These are phyloP conservation scores for Tonatia bakeri DNA, from an alignment of 2,113 vertebrate genomes.

Conservation along the genomic window DNA sequence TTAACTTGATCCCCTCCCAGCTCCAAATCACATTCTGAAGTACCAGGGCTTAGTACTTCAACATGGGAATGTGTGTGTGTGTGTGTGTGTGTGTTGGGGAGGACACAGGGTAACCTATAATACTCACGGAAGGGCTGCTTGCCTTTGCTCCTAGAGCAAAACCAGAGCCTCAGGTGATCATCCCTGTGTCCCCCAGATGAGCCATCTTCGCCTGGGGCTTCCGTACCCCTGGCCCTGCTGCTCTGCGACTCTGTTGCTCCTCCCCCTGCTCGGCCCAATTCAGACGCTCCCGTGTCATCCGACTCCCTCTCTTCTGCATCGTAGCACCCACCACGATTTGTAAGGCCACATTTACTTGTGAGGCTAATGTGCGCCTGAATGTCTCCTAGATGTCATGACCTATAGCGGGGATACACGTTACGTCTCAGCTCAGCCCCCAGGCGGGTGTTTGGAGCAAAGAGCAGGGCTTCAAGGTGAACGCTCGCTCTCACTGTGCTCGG, in stretches of 20 bases:
- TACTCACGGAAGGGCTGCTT: not conserved
- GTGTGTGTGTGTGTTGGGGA: no score
- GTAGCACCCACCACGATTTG: rapidly evolving
- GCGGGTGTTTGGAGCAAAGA: not conserved
- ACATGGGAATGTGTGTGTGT: not conserved
- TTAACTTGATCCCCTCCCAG: not conserved
- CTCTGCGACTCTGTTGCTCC: rapidly evolving
- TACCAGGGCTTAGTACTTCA: not conserved
- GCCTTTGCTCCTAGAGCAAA: not conserved
- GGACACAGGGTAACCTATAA: not conserved
- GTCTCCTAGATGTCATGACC: not conserved
- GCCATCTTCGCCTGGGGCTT: not conserved
- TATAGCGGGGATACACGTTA: not conserved
- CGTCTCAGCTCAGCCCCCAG: rapidly evolving
- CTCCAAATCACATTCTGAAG: not conserved
- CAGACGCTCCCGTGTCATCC: not conserved
- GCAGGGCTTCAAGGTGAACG: rapidly evolving
- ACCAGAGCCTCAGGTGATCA: not conserved
- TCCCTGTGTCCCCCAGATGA: no score
- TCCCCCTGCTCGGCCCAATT: not conserved
- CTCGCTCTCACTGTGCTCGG: not conserved
- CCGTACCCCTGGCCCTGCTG: not conserved
- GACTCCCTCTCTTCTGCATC: not conserved
- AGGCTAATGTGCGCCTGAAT: rapidly evolving
- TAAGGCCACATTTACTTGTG: not conserved